phyloP scores from a whole-genome alignment of 1,140 invertebrate genomes.

The Drosophila elegans region DNA sequence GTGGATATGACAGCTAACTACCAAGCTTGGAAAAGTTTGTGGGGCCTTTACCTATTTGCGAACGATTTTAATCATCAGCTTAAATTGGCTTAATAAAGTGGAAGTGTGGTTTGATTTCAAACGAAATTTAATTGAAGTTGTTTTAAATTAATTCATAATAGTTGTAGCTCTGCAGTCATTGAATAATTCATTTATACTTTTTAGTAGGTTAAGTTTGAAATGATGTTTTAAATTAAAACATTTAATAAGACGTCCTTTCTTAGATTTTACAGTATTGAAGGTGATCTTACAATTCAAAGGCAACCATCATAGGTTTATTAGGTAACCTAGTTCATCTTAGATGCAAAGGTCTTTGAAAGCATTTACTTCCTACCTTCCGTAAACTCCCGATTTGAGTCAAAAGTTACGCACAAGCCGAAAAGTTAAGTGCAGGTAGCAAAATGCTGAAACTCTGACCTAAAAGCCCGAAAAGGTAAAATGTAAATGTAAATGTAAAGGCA shows the following conservation, averaged over 20 bases:
- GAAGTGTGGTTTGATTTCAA: no score
- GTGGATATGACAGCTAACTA: background rate
- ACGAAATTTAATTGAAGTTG: no score
- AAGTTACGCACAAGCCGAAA: slow-evolving; percentile 22
- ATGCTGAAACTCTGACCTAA: slow-evolving; percentile 36
- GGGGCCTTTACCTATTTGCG: background rate
- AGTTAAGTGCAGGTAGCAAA: slow-evolving; percentile 56
- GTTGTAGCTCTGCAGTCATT: no score
- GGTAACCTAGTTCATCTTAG: background rate
- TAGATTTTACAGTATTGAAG: background rate
- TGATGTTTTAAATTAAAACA: no score
- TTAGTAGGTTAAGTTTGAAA: no score
- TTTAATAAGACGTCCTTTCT: background rate
- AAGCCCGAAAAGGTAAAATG: slow-evolving; percentile 31
- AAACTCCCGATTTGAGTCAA: background rate
- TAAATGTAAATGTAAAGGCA: slow-evolving; percentile 31
- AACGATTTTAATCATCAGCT: background rate
- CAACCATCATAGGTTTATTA: background rate
- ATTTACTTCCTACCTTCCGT: background rate
- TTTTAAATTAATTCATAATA: no score
- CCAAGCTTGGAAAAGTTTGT: background rate
- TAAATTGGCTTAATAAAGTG: no score
- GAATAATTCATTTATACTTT: no score
- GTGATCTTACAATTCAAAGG: background rate
- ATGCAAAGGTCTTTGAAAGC: background rate